These are phyloP conservation scores for Diplodus puntazzo DNA, from an alignment of 2,797 vertebrate genomes.

Conservation along the genomic window DNA sequence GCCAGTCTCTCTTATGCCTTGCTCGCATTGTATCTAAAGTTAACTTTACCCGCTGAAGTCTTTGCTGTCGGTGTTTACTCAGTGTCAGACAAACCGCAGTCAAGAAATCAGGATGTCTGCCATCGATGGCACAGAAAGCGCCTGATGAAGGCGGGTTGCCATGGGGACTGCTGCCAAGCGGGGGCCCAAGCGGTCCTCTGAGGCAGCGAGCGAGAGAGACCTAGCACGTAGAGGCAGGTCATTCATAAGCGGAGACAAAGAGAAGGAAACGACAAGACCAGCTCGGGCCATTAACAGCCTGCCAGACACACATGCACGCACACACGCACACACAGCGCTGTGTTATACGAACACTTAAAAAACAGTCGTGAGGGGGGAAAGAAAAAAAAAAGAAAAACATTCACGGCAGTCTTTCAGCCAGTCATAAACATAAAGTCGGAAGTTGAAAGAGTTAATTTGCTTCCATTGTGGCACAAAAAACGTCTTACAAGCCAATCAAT, in stretches of 20 bases:
- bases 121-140: slow-evolving; percentile 69
- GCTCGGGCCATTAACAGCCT: slow-evolving; percentile 75
- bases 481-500: slow-evolving; percentile 46
- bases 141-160: slow-evolving; percentile 76
- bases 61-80: slow-evolving; percentile 65
- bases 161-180: slow-evolving; percentile 76
- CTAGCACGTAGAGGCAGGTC: slow-evolving; percentile 75
- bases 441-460: slow-evolving; percentile 64
- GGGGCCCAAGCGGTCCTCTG: slow-evolving; percentile 67
- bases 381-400: slow-evolving; percentile 37
- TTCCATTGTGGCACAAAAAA: slow-evolving; percentile 53
- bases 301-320: slow-evolving; percentile 69
- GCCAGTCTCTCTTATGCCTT: slow-evolving; percentile 13
- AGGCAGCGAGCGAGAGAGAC: slow-evolving; percentile 58
- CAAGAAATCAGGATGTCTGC: slow-evolving; percentile 76
- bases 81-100: slow-evolving; percentile 72
- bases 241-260: slow-evolving; percentile 84
- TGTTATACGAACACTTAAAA: slow-evolving; percentile 51
- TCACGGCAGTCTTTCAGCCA: slow-evolving; percentile 53
- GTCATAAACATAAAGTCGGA: slow-evolving; percentile 63
- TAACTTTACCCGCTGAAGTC: slow-evolving; percentile 37
- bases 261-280: slow-evolving; percentile 81
- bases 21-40: slow-evolving; percentile 15
- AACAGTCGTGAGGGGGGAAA: slow-evolving; percentile 37
- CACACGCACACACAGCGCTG: slow-evolving; percentile 35